Conservation (phyloP, 2,113 vertebrate species). For the Caranx melampygus region DNA sequence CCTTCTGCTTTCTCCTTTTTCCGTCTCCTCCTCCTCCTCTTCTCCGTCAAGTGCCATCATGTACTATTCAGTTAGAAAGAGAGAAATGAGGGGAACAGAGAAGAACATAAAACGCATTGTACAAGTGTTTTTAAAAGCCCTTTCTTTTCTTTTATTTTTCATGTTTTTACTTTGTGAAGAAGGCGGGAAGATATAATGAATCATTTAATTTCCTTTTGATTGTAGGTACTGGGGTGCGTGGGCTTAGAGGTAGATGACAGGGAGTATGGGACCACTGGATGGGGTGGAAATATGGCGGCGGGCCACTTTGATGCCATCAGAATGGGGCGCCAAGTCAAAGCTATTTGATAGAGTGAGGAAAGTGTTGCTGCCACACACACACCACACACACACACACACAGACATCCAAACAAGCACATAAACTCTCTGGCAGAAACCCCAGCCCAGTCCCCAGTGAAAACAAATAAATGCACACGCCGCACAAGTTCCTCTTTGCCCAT, state of each 20-base stretch:
- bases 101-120: constrained; percentile 72
- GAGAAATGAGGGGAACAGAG: constrained; percentile 57
- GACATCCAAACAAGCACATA: constrained; percentile 45
- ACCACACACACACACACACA: constrained; percentile 38
- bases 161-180: constrained; percentile 79
- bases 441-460: constrained; percentile 53
- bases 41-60: constrained; percentile 77
- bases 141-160: constrained; percentile 82
- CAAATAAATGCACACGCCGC: constrained; percentile 57
- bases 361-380: constrained; percentile 56
- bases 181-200: constrained; percentile 78
- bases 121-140: constrained; percentile 71
- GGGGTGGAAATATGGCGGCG: constrained; percentile 54
- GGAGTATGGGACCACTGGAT: constrained; percentile 58
- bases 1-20: constrained; percentile 41
- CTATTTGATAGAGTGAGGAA: constrained; percentile 68
- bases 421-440: constrained; percentile 55
- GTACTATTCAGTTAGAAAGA: constrained; percentile 79
- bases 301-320: constrained; percentile 79
- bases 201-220: constrained; percentile 85
- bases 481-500: constrained; percentile 29
- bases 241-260: constrained; percentile 73
- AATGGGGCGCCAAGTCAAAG: constrained; percentile 69
- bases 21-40: constrained; percentile 52
- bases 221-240: constrained; percentile 73